Base-by-base conservation (phyloP, 2,888 invertebrate genomes). In the Laspeyria flexula region DNA sequence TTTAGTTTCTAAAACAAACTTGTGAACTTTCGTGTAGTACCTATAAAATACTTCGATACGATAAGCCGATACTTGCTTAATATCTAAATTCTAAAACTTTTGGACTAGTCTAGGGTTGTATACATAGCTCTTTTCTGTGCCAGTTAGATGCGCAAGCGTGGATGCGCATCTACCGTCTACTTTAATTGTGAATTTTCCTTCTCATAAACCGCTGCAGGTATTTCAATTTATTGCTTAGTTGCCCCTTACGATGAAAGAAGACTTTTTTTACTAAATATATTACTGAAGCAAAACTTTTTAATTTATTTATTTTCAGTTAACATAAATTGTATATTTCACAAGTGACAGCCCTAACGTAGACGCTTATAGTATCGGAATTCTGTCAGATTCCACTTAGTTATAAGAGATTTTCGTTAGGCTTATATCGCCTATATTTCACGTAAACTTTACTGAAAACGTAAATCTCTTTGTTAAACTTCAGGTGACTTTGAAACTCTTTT, bases 41-140 rank as follows among this genome's bases (percentile, higher is more conserved):
- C 9, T n/a, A n/a, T n/a, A 7, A 7, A 30, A 35, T 15, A 7
- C 23, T 15, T 33, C 7, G 1, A 16, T n/a, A 21, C 6, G 12
- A 29, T 43, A 21, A 29, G 13, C 27, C 13, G 13, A 40, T 40
- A 15, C 7, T 34, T 3, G 31, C 33, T 43, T 43, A 60, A 4
- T 16, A 18, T 16, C 18, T 34, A 39, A 48, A 39, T 41, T 42
- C 30, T 45, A 25, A 27, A 55, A 43, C 11, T 37, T 10, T 53
- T 25, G 1, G 3, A 6, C 3, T 7, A 25, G 9, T 25, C 9
- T 25, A 25, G 25, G 25, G 25, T 7, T 25, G 25, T 25, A 2
- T 18, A 2, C 2, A 3, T 2, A 18, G 3, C 2, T 18, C 5
- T 3, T 18, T 18, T 18, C 5, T 18, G n/a, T n/a, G n/a, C n/a